Evolutionary conservation across 2,888 invertebrate genomes (phyloP).

Genomic region (Ophonus ardosiacus): DNA sequence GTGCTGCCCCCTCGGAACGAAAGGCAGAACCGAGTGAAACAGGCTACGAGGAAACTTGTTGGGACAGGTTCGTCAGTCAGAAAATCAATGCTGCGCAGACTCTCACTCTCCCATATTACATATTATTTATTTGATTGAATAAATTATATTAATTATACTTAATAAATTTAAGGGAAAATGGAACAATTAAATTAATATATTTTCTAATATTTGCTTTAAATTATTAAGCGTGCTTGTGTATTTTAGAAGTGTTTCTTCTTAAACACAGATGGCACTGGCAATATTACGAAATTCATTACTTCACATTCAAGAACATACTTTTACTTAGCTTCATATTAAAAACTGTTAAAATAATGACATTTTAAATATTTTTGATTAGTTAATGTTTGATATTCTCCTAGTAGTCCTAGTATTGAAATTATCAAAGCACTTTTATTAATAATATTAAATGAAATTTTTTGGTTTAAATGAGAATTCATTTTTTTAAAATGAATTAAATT

Average conservation of each 20-base stretch:
- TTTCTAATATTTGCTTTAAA: too few relatives aligned
- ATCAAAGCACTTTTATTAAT: too few relatives aligned
- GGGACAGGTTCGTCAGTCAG: not conserved
- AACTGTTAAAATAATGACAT: too few relatives aligned
- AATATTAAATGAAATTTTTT: too few relatives aligned
- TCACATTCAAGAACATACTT: not conserved
- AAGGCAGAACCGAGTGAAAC: not conserved
- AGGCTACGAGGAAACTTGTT: not conserved
- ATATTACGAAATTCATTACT: not conserved
- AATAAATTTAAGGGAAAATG: not conserved
- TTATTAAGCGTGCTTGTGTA: too few relatives aligned
- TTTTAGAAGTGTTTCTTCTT: not conserved
- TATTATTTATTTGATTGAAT: not conserved
- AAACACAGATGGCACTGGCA: not conserved
- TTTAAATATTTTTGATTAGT: too few relatives aligned
- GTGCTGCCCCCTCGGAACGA: constrained; percentile 20
- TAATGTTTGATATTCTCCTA: too few relatives aligned
- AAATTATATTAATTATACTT: not conserved
- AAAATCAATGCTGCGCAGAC: constrained; percentile 14
- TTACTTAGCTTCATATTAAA: not conserved
- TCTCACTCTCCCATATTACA: not conserved
- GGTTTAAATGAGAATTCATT: too few relatives aligned
- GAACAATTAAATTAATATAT: too few relatives aligned
- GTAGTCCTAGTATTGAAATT: too few relatives aligned
- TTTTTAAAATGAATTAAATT: too few relatives aligned